Evolutionary conservation across 2,797 vertebrate genomes (phyloP), one percentile per base, ranked within the genome.

Genomic region (Parauchenoglanis ngamensis): DNA sequence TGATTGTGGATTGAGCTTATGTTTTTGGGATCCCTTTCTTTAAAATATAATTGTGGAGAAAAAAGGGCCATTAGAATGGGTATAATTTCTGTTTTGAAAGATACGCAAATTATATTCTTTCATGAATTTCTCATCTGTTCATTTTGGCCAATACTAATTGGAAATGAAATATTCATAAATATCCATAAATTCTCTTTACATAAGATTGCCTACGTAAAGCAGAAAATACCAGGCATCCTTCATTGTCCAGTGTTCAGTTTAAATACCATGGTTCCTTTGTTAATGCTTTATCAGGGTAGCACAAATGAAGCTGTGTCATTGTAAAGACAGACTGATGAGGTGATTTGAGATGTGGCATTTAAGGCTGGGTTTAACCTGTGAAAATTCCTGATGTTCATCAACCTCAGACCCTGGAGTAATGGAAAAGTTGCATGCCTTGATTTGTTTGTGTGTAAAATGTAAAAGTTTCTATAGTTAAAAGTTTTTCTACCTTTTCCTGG

Each of bases 281-380:
- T 35, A 44, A 4, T 0, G n/a, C 40, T 83, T 81, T 78, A 70
- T 44, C 61, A 59, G 70, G 17, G 8, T n/a, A 28, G 15, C 13
- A 77, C 1, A 67, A 49, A 63, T 40, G 15, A 81, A 65, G 44
- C 84, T 77, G 35, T 7, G 57, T 76, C 35, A 70, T 56, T 57
- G 5, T 49, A 52, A 49, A 73, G 61, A 77, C 68, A 31, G 61
- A 49, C 61, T 57, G 25, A 83, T 59, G 65, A 83, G 31, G 23
- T 63, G 84, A 85, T 82, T 82, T 86, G 79, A 86, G 79, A 85
- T 76, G 57, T 83, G 61, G 54, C 49, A 59, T 78, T 83, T 70
- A 86, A 78, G 19, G 54, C 23, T 63, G 5, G 31, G 56, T 83
- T 77, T 70, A 54, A 80, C 59, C 59, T 63, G 28, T n/a, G 46